Evolutionary conservation across 1,140 invertebrate genomes (phyloP), one percentile per base, ranked within the genome.

Genomic region (Eulimnadia texana): DNA sequence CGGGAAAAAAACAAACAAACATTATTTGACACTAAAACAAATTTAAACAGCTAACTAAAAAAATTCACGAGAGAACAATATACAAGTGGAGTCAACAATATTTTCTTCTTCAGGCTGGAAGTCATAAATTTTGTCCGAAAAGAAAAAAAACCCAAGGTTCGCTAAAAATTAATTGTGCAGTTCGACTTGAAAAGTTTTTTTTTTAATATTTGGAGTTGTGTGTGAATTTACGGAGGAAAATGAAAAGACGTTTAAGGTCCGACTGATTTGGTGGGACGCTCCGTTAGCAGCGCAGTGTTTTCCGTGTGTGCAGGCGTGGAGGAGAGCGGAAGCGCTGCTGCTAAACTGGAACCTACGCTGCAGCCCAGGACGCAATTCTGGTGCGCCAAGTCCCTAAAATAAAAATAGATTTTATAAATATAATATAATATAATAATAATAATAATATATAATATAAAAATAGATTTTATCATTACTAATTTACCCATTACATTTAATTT

Each of bases 281-380:
- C 55, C 6, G 55, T 33, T 33, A 57, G 28, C 3, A 57, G 55
- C 9, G 55, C 55, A 23, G 55, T 57, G 55, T 33, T 57, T 27
- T 57, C 55, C 22, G 55, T 57, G 55, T 57, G 55, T n/a, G 55
- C 55, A 2, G 55, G 55, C 25, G 55, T 57, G 10, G 27, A n/a
- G 28, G 55, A 57, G 27, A 33, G 55, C 10, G 28, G 27, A 16
- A 33, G 55, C 2, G 33, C 55, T 16, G 55, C 28, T n/a, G 33
- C 16, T 9, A 33, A 29, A 33, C 55, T 57, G 22, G 55, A 57
- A 19, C 55, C 55, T 19, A 20, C 55, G 27, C 55, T 57, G 25
- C 27, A 57, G 16, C 27, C 33, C 28, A 57, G 6, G 29, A 57
- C 33, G 20, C 55, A 57, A 33, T 57, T 57, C 28, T 57, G 55